Evolutionary conservation across 1,140 invertebrate genomes (phyloP).

Genomic region (Macrocentrus cingulum): DNA sequence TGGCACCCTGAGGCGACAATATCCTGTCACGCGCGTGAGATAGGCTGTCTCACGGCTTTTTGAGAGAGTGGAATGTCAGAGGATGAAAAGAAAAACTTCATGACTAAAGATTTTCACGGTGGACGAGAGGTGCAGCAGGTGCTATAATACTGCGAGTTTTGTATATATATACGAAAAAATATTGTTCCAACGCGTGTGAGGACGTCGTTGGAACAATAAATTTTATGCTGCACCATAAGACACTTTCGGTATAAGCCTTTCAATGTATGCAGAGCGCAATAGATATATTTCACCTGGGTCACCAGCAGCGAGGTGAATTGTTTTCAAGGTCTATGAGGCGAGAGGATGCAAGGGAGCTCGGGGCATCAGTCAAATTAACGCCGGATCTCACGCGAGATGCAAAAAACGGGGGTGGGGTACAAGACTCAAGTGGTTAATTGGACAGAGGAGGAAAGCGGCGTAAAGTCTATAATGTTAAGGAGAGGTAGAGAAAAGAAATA

Average conservation of each 20-base stretch:
- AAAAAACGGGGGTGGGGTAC: conserved; percentile 29
- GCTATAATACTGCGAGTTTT: conserved; percentile 35
- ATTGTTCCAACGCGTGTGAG: conserved; percentile 55
- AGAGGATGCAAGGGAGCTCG: neutral
- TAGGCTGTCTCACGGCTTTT: conserved; percentile 13
- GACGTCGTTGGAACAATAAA: conserved; percentile 31
- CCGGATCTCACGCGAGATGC: conserved; percentile 21
- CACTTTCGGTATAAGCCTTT: conserved; percentile 43
- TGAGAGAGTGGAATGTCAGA: conserved; percentile 23
- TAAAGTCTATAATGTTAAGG: neutral
- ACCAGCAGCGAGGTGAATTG: conserved; percentile 16
- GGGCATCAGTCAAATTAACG: conserved; percentile 20
- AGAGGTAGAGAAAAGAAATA: neutral
- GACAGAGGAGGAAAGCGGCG: conserved; percentile 27
- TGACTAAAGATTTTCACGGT: conserved; percentile 4
- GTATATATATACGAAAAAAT: conserved; percentile 50
- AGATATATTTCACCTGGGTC: too few species aligned
- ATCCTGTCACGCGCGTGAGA: neutral
- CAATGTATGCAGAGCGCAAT: conserved; percentile 35
- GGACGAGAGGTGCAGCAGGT: conserved; percentile 40
- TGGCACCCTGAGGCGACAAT: conserved; percentile 7
- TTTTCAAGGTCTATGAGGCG: conserved; percentile 2
- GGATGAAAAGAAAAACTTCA: conserved; percentile 19
- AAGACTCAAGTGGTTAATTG: conserved; percentile 38
- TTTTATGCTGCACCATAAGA: conserved; percentile 22